phyloP scores from a whole-genome alignment of 2,888 invertebrate genomes.

The Eupithecia abbreviata region DNA sequence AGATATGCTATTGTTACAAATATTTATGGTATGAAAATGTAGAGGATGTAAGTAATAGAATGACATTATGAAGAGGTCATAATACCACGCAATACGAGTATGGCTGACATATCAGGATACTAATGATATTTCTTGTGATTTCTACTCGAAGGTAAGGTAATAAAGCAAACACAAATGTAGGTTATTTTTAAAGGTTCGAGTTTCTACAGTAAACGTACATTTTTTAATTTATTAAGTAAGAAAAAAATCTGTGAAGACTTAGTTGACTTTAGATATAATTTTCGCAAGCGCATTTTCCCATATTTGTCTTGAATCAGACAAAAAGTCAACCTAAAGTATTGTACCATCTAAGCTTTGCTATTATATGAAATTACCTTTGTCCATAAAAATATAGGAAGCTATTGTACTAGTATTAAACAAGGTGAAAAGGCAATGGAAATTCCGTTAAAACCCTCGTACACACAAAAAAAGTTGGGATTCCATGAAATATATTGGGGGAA shows the following conservation, averaged over 20 bases:
- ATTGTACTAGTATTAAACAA: slow-evolving; percentile 69
- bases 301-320: background rate
- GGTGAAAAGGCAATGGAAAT: slow-evolving; percentile 79
- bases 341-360: background rate
- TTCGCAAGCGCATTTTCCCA: background rate
- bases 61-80: background rate
- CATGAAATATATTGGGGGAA: slow-evolving; percentile 74
- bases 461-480: slow-evolving; percentile 77
- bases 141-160: background rate
- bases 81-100: background rate
- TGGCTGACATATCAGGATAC: background rate
- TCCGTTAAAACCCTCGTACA: slow-evolving; percentile 72
- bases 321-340: background rate
- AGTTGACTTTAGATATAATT: background rate
- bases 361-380: background rate
- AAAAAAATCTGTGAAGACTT: background rate
- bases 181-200: background rate
- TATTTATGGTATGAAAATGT: background rate
- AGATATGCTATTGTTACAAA: background rate
- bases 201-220: background rate
- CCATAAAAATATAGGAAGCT: background rate
- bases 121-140: background rate
- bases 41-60: background rate
- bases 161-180: background rate
- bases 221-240: background rate